Evolutionary conservation across 2,797 vertebrate species (phyloP).

Genomic region (Picus viridis): DNA sequence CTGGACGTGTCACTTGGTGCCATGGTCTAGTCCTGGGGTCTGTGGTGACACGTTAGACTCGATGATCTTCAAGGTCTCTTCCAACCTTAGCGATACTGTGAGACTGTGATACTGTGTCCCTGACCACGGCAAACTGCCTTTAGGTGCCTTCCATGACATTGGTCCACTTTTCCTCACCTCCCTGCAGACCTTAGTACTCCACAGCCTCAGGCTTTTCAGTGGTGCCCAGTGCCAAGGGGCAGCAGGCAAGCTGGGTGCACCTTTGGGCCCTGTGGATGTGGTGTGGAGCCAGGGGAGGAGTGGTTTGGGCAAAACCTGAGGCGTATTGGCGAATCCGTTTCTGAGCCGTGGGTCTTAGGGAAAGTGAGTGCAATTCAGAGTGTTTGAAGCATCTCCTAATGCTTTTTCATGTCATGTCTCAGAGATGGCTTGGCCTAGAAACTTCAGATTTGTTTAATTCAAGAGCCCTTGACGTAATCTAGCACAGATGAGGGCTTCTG

Average conservation of each 20-base stretch:
- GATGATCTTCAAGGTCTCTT: no score
- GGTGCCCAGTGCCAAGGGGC: no score
- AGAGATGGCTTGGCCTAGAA: constrained; percentile 76
- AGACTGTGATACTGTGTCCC: no score
- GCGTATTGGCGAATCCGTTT: constrained; percentile 32
- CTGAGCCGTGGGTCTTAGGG: constrained; percentile 49
- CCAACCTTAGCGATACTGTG: no score
- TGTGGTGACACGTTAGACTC: no score
- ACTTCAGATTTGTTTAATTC: constrained; percentile 78
- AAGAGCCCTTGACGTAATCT: constrained; percentile 73
- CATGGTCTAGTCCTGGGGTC: no score
- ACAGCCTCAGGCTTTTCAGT: no score
- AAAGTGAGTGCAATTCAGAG: constrained; percentile 64
- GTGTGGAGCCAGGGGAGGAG: not conserved
- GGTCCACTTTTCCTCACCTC: no score
- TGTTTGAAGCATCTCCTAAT: constrained; percentile 72
- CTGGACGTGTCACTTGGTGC: no score
- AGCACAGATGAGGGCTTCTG: constrained; percentile 63
- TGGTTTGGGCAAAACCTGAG: constrained; percentile 32
- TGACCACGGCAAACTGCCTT: no score
- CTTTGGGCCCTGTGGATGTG: not conserved
- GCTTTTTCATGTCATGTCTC: constrained; percentile 68
- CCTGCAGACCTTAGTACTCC: no score
- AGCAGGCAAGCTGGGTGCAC: not conserved
- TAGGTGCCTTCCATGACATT: no score